Evolutionary conservation across 1,140 invertebrate genomes (phyloP).

Genomic region (Pseudomyrmex concolor): DNA sequence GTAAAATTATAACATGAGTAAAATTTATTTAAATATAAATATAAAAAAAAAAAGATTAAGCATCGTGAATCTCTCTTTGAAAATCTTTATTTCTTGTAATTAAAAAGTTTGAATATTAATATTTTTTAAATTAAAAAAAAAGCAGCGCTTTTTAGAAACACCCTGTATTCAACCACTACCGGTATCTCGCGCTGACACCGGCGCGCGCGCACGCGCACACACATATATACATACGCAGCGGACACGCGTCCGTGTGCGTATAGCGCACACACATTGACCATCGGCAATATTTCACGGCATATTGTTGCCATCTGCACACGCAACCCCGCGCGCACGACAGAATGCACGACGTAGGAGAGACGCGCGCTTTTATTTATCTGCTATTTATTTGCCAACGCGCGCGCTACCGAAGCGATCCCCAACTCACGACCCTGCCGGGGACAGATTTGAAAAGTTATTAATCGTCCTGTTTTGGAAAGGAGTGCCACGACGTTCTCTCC

Average conservation of each 20-base stretch:
- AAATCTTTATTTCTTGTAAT: too few relatives aligned
- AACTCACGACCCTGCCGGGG: constrained; percentile 77
- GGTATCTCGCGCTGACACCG: constrained; percentile 9
- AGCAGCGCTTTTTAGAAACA: constrained; percentile 13
- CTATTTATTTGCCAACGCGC: constrained; percentile 83
- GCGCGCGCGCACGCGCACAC: neutral
- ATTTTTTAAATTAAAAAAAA: neutral
- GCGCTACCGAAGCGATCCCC: constrained; percentile 77
- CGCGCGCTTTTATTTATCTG: constrained; percentile 83
- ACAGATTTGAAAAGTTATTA: constrained; percentile 85
- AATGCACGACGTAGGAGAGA: constrained; percentile 77
- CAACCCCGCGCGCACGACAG: constrained; percentile 77
- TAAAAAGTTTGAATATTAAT: neutral
- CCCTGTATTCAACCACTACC: constrained; percentile 46
- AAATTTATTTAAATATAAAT: too few relatives aligned
- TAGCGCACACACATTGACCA: constrained; percentile 63
- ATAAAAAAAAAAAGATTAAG: too few relatives aligned
- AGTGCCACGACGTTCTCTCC: constrained; percentile 45
- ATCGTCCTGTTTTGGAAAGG: constrained; percentile 80
- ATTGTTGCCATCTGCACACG: constrained; percentile 86
- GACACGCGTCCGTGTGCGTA: constrained; percentile 52
- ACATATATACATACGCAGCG: neutral
- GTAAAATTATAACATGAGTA: too few relatives aligned
- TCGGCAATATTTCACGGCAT: constrained; percentile 84
- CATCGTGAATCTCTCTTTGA: too few relatives aligned